phyloP scores from a whole-genome alignment of 2,888 invertebrate genomes.

The Sarcophaga subvicina region DNA sequence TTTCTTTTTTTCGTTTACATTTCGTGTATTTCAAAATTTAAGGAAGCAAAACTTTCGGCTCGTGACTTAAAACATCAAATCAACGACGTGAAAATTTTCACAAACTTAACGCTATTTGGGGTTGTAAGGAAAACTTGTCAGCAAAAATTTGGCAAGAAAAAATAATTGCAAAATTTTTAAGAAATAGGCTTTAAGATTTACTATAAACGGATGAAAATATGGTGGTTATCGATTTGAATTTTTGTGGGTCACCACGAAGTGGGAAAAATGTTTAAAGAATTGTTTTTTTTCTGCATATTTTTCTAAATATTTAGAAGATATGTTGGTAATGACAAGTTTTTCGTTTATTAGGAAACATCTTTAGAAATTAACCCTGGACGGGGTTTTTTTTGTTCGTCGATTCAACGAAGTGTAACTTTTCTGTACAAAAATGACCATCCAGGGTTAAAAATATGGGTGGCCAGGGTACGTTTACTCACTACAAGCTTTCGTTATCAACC shows the following conservation, averaged over 20 bases:
- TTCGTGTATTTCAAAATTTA: slow-evolving; percentile 1
- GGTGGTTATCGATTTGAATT: background rate
- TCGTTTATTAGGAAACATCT: too few relatives aligned
- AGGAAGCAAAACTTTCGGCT: slow-evolving; percentile 30
- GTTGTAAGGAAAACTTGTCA: background rate
- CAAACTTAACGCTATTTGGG: slow-evolving; percentile 26
- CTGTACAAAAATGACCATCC: too few relatives aligned
- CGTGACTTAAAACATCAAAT: slow-evolving; percentile 37
- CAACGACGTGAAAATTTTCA: slow-evolving; percentile 43
- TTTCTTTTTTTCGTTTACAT: too few relatives aligned
- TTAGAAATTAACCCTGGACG: too few relatives aligned
- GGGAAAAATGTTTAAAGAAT: background rate
- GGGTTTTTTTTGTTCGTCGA: too few relatives aligned
- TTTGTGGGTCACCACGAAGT: background rate
- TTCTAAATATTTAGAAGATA: too few relatives aligned
- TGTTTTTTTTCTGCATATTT: background rate
- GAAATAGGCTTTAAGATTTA: background rate
- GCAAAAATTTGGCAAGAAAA: background rate
- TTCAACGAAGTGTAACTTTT: too few relatives aligned
- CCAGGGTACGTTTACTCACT: too few relatives aligned
- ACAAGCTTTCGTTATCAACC: too few relatives aligned
- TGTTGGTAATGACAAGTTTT: background rate
- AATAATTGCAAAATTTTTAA: background rate
- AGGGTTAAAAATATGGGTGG: too few relatives aligned
- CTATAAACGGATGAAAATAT: background rate